Base-by-base conservation (phyloP, 2,888 invertebrate genomes). In the Calliopum simillimum region DNA sequence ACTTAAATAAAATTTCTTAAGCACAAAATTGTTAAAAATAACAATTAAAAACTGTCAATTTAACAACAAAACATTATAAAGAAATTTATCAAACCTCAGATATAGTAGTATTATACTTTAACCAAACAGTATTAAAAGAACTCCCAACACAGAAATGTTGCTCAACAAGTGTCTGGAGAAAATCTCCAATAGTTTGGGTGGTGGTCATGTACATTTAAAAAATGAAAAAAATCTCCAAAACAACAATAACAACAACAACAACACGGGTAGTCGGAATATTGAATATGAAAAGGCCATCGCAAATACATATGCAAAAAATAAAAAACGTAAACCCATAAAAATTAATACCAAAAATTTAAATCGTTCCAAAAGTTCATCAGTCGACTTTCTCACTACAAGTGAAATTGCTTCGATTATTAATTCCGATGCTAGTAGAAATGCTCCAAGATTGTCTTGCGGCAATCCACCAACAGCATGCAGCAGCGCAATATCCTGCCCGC, bases 91-190 rank as follows among this genome's bases (percentile, higher is more conserved):
- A 33, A 33, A 33, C 1, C 8, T 33, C 33, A 8, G 33, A 33
- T 3, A 33, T 33, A 5, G 8, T 33, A 33, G 33, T 33, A 33
- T 33, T 33, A 33, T 8, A n/a, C n/a, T 46, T n/a, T 6, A 62
- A 44, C 14, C 16, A 43, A 59, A 3, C 53, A 68, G 43, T 53
- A 68, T 55, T 65, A 69, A 61, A 66, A 65, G 59, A 46, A 59
- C 44, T 12, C 16, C 21, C 51, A 8, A n/a, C 67, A 76, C n/a
- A n/a, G n/a, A 79, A 79, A 82, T 80, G 80, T 80, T 86, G 73
- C 84, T 86, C 73, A 85, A 84, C 73, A 86, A 86, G 75, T 86
- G 84, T 75, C 78, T 85, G 55, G 79, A 81, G 58, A 86, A 86
- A 78, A 76, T 86, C 70, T 82, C 84, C 74, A 84, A 81, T 77